Base-by-base conservation (phyloP, 2,888 invertebrate species). In the Anticlea derivata region DNA sequence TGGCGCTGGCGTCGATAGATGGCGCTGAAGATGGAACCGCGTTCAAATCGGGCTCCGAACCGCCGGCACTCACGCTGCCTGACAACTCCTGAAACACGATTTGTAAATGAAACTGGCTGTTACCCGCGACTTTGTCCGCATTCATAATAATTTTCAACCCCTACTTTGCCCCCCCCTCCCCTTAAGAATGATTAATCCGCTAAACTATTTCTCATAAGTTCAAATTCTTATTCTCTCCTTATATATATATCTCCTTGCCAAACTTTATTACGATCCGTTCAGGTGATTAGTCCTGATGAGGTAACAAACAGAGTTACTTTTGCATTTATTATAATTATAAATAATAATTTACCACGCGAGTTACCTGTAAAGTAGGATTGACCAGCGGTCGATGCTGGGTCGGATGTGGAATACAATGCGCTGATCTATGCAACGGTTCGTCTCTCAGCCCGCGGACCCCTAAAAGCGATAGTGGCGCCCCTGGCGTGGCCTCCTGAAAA, bases 391-490 rank as follows among this genome's bases (percentile, higher is more conserved):
- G 66, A 40, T 80, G 80, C n/a, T 78, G 83, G 1, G 85, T 61
- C 7, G 88, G 86, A 8, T 88, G 92, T 8, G 94, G 93, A 66
- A 96, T 94, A 80, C 96, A 96, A 79, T 96, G 96, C 58, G 95
- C 95, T 47, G 96, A 96, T 61, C 94, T 91, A 77, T 95, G 95
- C 39, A 95, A 81, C 23, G 94, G 92, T 60, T 93, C 88, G 62
- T 93, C 88, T 70, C 80, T 91, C 82, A 83, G 80, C 7, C 83
- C 88, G 2, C 89, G 73, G 29, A 89, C 89, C 0, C 88, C 86
- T 0, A 88, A 73, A 5, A 90, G 63, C 0, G 87, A 90, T 7
- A 89, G 61, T 0, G 86, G 81, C 1, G 88, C 87, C 1, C 88
- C 89, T 1, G 85, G 70, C 0, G 71, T 62, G 0, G 65, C 81